These are phyloP conservation scores for Drosophila mimetica DNA, from an alignment of 2,888 invertebrate genomes.

Conservation along the genomic window DNA sequence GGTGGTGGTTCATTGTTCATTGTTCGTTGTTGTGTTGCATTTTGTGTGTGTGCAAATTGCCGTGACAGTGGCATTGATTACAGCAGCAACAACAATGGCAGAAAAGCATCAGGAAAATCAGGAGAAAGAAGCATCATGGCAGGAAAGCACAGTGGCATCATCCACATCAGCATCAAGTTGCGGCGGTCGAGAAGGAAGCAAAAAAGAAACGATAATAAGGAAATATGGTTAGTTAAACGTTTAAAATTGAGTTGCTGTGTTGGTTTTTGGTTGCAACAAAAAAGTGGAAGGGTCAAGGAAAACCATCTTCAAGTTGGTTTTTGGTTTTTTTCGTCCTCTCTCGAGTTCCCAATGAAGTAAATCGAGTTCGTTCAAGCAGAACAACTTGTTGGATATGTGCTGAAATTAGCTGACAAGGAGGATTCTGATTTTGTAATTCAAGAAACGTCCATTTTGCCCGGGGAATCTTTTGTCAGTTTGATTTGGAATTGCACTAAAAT, in stretches of 20 bases:
- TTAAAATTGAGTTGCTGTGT: conserved; percentile 64
- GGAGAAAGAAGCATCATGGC: conserved; percentile 1
- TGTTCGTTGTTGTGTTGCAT: conserved; percentile 63
- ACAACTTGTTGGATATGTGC: conserved; percentile 37
- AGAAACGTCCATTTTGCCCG: conserved; percentile 1
- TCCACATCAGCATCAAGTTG: conserved; percentile 33
- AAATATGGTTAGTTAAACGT: conserved; percentile 79
- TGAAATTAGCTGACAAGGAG: conserved; percentile 27
- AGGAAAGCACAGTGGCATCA: conserved; percentile 13
- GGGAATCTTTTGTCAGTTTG: background rate
- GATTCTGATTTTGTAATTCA: conserved; percentile 1
- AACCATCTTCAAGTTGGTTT: conserved; percentile 26
- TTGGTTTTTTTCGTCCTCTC: conserved; percentile 9
- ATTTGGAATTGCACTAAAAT: background rate
- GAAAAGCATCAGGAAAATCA: conserved; percentile 32
- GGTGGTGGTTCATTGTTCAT: conserved; percentile 39
- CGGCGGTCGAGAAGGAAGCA: conserved; percentile 38
- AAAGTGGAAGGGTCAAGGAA: background rate
- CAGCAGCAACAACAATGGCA: conserved; percentile 54
- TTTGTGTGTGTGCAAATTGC: conserved; percentile 80
- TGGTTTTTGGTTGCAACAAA: conserved; percentile 38
- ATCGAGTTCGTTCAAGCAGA: conserved; percentile 33
- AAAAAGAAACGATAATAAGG: conserved; percentile 64
- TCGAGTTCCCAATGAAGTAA: conserved; percentile 24
- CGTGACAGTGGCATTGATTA: conserved; percentile 79